These are phyloP conservation scores for Bombus waltoni DNA, from an alignment of 1,140 invertebrate species.

Conservation along the genomic window DNA sequence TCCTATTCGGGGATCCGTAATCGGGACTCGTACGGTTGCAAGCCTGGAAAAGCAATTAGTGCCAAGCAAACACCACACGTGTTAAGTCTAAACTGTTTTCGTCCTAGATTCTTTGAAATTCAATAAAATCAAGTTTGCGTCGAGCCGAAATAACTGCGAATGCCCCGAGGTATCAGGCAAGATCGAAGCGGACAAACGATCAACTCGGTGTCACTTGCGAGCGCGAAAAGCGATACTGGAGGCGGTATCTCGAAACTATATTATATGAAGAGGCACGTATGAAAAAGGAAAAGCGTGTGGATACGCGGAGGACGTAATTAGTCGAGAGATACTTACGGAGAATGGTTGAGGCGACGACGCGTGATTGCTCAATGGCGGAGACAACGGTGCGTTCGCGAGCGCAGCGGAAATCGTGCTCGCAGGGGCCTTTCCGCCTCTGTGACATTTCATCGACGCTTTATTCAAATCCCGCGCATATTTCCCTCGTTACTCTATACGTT, in stretches of 20 bases:
- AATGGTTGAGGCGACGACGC: slow-evolving; percentile 78
- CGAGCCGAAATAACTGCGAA: neutral
- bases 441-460: slow-evolving; percentile 18
- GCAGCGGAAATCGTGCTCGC: slow-evolving; percentile 87
- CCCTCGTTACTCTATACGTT: neutral
- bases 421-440: slow-evolving; percentile 85
- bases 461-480: neutral
- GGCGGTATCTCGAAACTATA: slow-evolving; percentile 44
- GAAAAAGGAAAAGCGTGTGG: neutral
- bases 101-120: neutral
- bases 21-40: slow-evolving; percentile 72
- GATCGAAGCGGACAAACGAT: slow-evolving; percentile 5
- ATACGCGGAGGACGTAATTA: slow-evolving; percentile 13
- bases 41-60: slow-evolving; percentile 80
- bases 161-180: neutral
- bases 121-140: neutral
- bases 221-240: slow-evolving; percentile 38
- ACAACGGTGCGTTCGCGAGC: slow-evolving; percentile 83
- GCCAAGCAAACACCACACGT: slow-evolving; percentile 70
- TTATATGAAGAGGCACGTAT: neutral
- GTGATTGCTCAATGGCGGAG: slow-evolving; percentile 81
- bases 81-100: neutral
- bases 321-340: slow-evolving; percentile 75
- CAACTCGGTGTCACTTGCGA: neutral
- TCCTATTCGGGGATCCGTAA: slow-evolving; percentile 58